These are phyloP conservation scores for Sebastes itinus DNA, from an alignment of 2,797 vertebrate species.

Conservation along the genomic window DNA sequence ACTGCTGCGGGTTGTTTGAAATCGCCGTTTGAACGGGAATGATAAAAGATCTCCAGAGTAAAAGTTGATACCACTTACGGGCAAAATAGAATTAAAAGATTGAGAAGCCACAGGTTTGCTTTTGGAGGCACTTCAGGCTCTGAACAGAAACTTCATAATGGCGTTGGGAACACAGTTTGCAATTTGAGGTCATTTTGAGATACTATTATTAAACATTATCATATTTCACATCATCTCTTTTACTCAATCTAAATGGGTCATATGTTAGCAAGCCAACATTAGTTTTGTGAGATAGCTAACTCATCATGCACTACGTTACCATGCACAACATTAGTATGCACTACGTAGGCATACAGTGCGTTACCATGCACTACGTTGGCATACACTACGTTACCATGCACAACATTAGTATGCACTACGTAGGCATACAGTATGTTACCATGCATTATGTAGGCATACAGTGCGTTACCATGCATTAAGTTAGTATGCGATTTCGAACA, in stretches of 20 bases:
- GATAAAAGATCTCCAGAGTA: constrained; percentile 24
- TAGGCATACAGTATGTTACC: too few species aligned
- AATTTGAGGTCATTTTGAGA: not conserved
- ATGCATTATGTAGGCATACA: too few species aligned
- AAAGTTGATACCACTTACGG: constrained; percentile 8
- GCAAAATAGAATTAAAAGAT: constrained; percentile 4
- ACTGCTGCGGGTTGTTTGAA: constrained; percentile 35
- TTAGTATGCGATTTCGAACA: too few species aligned
- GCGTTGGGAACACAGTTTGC: not conserved
- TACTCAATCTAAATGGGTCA: not conserved
- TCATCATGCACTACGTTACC: not conserved
- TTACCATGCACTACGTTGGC: too few species aligned
- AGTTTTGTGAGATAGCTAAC: not conserved
- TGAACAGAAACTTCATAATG: not conserved
- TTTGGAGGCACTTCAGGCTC: not conserved
- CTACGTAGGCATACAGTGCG: rapidly evolving
- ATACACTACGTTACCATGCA: too few species aligned
- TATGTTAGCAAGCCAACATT: not conserved
- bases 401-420: rapidly evolving
- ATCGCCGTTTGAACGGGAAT: constrained; percentile 27
- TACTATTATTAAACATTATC: not conserved
- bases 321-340: too few species aligned
- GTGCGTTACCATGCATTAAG: too few species aligned
- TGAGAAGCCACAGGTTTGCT: constrained; percentile 7
- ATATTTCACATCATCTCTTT: not conserved